A percentile compares a stretch with the other conserved stretches of the same genome.
Evolutionary conservation across 2,797 vertebrate species (phyloP).

Genomic region (Syndactyla subalaris): DNA sequence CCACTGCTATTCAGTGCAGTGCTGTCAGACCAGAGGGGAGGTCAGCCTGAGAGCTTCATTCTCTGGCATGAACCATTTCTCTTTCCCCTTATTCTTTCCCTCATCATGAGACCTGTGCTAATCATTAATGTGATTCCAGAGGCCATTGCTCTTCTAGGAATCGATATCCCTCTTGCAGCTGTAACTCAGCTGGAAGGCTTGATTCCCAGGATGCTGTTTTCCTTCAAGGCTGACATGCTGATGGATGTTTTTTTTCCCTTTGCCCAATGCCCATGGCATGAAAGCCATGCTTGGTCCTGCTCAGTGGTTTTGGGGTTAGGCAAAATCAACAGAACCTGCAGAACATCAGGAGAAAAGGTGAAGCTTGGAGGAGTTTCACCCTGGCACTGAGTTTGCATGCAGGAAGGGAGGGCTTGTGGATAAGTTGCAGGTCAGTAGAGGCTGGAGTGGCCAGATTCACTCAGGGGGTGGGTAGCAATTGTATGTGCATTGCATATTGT

Average conservation of each 20-base stretch:
- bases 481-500: background rate
- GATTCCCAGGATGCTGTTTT: background rate
- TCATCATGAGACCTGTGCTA: background rate
- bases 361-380: background rate
- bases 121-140: slow-evolving; percentile 2
- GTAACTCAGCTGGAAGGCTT: background rate
- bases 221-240: background rate
- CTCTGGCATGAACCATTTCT: background rate
- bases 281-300: background rate
- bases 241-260: background rate
- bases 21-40: background rate
- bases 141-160: background rate
- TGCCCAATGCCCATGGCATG: rapidly evolving
- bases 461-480: background rate
- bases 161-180: background rate
- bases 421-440: background rate
- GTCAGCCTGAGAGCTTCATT: background rate
- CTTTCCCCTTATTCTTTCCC: background rate
- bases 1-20: background rate
- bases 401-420: background rate
- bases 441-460: background rate
- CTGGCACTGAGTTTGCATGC: background rate
- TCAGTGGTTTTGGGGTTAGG: background rate
- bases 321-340: background rate
- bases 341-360: background rate